These are phyloP conservation scores for Enteromius unitaeniatus DNA, from an alignment of 2,797 vertebrate genomes.

Conservation along the genomic window DNA sequence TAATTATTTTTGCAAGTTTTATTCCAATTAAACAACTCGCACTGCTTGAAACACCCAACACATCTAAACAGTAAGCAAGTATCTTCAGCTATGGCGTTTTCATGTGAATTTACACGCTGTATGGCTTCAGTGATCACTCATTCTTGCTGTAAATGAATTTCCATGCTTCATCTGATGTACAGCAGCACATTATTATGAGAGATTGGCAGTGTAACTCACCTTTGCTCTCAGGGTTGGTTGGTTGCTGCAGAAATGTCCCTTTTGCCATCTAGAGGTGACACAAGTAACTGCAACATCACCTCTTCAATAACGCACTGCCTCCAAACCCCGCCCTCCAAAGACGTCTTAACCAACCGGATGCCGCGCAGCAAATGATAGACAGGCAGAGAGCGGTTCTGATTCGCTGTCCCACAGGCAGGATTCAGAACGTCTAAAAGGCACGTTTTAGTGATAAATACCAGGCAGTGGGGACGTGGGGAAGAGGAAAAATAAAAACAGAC, in stretches of 20 bases:
- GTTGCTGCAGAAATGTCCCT: slow-evolving; percentile 7
- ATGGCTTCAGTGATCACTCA: background rate
- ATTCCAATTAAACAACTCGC: background rate
- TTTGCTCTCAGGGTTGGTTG: background rate
- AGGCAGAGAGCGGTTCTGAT: background rate
- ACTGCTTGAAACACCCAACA: background rate
- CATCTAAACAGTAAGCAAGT: background rate
- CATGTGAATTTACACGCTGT: background rate
- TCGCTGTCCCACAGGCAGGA: background rate
- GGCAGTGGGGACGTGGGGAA: background rate
- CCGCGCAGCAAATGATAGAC: background rate
- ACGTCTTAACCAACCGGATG: background rate
- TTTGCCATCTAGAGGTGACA: slow-evolving; percentile 55
- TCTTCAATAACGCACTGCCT: background rate
- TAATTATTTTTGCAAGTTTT: background rate
- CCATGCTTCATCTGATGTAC: background rate
- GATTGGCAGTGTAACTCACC: background rate
- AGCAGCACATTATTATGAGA: background rate
- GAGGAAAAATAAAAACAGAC: background rate
- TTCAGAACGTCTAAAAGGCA: background rate
- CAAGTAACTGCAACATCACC: too few relatives aligned
- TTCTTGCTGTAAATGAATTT: background rate
- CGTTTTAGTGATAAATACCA: background rate
- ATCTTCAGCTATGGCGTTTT: background rate
- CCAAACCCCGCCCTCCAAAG: background rate